Evolutionary conservation across 2,888 invertebrate species (phyloP), one percentile per base, ranked within the genome.

Genomic region (Calameuta pallipes): DNA sequence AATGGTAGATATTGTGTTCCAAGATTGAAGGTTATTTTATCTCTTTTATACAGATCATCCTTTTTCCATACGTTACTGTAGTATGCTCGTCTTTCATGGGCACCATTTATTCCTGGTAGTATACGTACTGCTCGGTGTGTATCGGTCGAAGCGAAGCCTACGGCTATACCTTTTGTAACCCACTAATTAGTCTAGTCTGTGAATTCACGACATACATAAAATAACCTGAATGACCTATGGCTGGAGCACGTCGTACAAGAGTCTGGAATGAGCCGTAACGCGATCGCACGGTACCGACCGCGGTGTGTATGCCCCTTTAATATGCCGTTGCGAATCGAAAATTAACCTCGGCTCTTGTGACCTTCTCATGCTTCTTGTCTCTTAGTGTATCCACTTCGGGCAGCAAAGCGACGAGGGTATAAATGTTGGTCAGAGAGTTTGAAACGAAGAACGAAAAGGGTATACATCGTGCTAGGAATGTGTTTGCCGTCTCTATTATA

Each of bases 1-100:
- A 78, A 78, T 76, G 75, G 78, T 79, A 80, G 79, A 82, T 83
- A 81, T 79, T 78, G 74, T 41, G 73, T 81, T 80, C 75, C 31
- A 75, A 75, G 41, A 34, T 1, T 70, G 12, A 2, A 70, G 30
- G 30, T 33, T 15, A 30, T 15, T 70, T 70, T 33, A 30, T 70
- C 70, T 15, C 30, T 15, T 30, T 70, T 23, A 34, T 12, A 71
- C 9, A 9, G 31, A 71, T 71, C 12, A 12, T 12, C 71, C 71
- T 31, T 71, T 9, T 71, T 71, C 33, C 31, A 34, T 71, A 31
- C 4, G 71, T 34, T 13, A 71, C 71, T 2, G 56, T 9, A 23
- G 9, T 56, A 23, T 56, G 23, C 56, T 23, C 23, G 56, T 15
- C 6, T 56, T 56, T 56, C 56, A 56, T 9, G 56, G 56, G 2